A percentile compares a stretch with the other conserved stretches of the same genome.
Conservation (phyloP, 2,797 vertebrate species). For the Muscicapa striata region DNA sequence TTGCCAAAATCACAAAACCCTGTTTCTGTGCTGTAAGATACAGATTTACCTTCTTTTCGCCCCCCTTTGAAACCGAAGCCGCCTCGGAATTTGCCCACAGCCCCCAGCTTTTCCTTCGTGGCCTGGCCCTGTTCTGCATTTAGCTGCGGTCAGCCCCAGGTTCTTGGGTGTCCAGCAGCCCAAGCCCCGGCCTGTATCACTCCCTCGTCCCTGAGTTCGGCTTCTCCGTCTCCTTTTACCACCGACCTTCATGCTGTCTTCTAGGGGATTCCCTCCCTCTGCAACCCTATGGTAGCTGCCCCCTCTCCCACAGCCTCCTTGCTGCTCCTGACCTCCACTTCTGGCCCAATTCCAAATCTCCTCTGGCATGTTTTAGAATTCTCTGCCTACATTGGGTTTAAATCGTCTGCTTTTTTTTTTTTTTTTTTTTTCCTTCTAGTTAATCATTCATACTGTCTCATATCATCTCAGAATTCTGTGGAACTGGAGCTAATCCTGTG, state of each 20-base stretch:
- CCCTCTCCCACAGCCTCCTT: not conserved
- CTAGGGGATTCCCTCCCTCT: not conserved
- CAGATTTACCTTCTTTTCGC: not conserved
- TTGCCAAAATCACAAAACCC: not conserved
- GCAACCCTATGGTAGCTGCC: rapidly evolving
- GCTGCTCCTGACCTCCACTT: not conserved
- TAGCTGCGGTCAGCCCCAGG: not conserved
- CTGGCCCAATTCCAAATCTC: not conserved
- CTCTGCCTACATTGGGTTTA: not conserved
- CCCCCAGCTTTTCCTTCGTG: too few relatives aligned
- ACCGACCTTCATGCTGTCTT: not conserved
- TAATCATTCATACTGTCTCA: not conserved
- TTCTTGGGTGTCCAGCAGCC: not conserved
- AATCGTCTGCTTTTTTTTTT: not conserved
- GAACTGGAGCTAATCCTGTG: not conserved
- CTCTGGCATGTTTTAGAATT: not conserved
- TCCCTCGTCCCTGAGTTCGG: not conserved
- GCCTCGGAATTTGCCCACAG: not conserved
- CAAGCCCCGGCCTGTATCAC: rapidly evolving
- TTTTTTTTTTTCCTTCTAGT: not conserved
- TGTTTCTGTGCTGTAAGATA: not conserved
- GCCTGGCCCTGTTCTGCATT: not conserved
- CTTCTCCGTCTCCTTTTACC: rapidly evolving
- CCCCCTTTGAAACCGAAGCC: not conserved
- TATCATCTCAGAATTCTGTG: not conserved